phyloP scores from a whole-genome alignment of 2,797 vertebrate species.

The Lepus oiostolus region DNA sequence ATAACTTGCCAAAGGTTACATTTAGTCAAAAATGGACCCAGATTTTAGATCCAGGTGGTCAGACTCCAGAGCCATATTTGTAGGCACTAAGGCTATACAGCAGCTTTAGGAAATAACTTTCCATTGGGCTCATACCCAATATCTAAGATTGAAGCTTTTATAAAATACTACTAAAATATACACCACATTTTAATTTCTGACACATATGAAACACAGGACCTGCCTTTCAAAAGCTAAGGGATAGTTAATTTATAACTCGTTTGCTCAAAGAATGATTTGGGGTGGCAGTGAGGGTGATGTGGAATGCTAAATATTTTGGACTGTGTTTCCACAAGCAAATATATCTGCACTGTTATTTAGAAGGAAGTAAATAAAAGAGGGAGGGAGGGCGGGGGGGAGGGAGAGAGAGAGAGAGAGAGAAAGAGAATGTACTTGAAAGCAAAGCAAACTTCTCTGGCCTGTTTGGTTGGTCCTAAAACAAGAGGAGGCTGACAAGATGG shows the following conservation, averaged over 20 bases:
- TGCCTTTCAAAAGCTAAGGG: slow-evolving; percentile 11
- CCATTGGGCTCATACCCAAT: background rate
- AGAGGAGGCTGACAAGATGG: slow-evolving; percentile 29
- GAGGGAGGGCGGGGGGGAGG: background rate
- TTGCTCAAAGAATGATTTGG: background rate
- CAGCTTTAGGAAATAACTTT: background rate
- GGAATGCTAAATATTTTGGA: background rate
- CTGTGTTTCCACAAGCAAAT: background rate
- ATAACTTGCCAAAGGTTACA: background rate
- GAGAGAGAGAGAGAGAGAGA: background rate
- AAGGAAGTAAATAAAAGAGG: background rate
- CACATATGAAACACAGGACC: background rate
- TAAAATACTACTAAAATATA: background rate
- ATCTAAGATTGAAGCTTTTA: background rate
- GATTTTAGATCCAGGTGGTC: background rate
- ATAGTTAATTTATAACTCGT: background rate
- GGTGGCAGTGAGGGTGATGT: fast-evolving
- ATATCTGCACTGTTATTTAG: background rate
- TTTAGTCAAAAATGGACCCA: background rate
- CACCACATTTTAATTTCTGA: background rate
- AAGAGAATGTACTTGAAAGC: background rate
- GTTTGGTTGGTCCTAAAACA: background rate
- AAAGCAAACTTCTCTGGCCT: background rate
- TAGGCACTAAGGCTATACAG: background rate
- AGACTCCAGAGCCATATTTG: background rate